Evolutionary conservation across 2,797 vertebrate species (phyloP).

Genomic region (Echeneis naucrates): DNA sequence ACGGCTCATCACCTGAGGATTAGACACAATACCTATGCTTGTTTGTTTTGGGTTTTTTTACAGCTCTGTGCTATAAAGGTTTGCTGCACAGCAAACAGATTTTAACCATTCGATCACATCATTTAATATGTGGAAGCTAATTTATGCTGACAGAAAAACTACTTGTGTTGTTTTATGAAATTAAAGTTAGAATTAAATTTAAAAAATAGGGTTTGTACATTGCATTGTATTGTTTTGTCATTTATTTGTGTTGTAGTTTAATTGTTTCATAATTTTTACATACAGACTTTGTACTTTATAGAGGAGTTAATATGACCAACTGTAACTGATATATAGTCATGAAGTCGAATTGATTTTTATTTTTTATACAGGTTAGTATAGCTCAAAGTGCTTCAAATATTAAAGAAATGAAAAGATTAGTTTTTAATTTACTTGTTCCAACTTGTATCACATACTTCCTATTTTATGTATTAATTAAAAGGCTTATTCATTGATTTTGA

Average conservation of each 20-base stretch:
- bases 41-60: too few species aligned
- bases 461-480: too few species aligned
- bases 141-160: neutral
- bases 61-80: slow-evolving; percentile 20
- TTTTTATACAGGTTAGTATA: too few species aligned
- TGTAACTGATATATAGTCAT: neutral
- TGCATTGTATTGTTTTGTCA: too few species aligned
- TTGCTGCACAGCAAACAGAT: neutral
- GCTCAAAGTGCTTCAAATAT: too few species aligned
- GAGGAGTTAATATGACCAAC: neutral
- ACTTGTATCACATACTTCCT: too few species aligned
- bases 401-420: neutral
- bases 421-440: neutral
- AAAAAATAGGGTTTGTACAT: neutral
- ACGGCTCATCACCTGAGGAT: slow-evolving; percentile 60
- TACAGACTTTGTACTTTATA: neutral
- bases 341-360: too few species aligned
- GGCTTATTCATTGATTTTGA: too few species aligned
- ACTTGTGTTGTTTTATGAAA: neutral
- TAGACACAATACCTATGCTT: slow-evolving; percentile 1
- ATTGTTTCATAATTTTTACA: neutral
- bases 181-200: neutral
- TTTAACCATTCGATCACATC: neutral
- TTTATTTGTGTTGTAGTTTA: neutral
- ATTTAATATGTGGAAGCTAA: neutral